Evolutionary conservation across 2,888 invertebrate genomes (phyloP), one percentile per base, ranked within the genome.

Genomic region (Epicampocera succincta): DNA sequence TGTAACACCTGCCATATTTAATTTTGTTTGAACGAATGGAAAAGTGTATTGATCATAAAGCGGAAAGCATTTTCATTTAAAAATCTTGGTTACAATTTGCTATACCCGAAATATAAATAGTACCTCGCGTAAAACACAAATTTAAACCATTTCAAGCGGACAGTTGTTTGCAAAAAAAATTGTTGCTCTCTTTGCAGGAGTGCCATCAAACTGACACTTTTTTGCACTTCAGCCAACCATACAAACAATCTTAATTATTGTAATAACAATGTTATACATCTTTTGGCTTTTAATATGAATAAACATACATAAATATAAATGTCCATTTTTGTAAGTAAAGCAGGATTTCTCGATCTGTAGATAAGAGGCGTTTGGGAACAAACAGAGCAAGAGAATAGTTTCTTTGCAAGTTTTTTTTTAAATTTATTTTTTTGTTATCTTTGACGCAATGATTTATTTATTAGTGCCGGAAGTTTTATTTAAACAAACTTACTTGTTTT

Each of bases 391-490:
- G 46, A 21, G 15, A 11, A 44, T 56, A 48, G 48, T 46, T n/a
- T 65, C 21, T 56, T 54, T 46, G 12, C 63, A 33, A 33, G 1
- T 33, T 33, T 33, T 33, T 33, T 33, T n/a, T n/a, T n/a, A n/a
- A n/a, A n/a, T 29, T 40, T 38, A 40, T n/a, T n/a, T 48, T 50
- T 25, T 54, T 66, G 6, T 74, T 68, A 50, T 75, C 33, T 68
- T 60, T 15, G 2, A 33, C 42, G n/a, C 17, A 15, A 15, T 66
- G 48, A 29, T 68, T 75, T 54, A 60, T 69, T 44, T 76, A 40
- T 61, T 61, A 33, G 60, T 61, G 52, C 76, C 76, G 76, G 76
- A 76, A 76, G 76, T 76, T 44, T 60, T 29, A 61, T 68, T 76
- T 21, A 52, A 17, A 40, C 21, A 72, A 60, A 56, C 25, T 17